Base-by-base conservation (phyloP, 2,888 invertebrate species). In the Empis stercorea region DNA sequence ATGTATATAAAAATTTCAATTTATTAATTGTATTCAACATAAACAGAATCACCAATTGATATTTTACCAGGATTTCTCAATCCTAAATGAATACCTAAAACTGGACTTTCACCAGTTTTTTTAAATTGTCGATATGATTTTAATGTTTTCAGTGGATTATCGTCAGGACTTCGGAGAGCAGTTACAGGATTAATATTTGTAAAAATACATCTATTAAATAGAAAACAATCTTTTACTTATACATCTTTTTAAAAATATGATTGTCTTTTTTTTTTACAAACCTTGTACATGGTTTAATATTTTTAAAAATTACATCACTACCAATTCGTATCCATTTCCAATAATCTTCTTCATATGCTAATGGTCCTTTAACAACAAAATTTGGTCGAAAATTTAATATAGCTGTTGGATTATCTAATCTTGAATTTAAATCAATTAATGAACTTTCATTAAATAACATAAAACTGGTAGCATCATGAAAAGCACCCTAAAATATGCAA, bases 261-360 rank as follows among this genome's bases (percentile, higher is more conserved):
- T 45, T 39, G n/a, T 13, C 10, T 14, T 23, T 2, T 34, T 17
- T 14, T 41, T 11, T 10, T 14, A 11, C 36, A 47, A 41, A 55
- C 57, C 57, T 53, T 30, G 75, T 73, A 58, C 83, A 83, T 0
- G 80, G 78, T 59, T 78, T 80, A 16, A 81, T 66, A 50, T 78
- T 73, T 59, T 78, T 74, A 57, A 84, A 79, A 43, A 79, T 57
- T 11, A 75, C 74, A 6, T 76, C 68, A 13, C 61, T 57, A 7
- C 83, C 82, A 43, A 84, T 79, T 62, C 75, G 78, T 6, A 83
- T 61, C 67, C 76, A 83, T 50, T 75, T 74, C 81, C 82, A 84
- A 11, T 65, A 61, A 55, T 84, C 83, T 63, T 84, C 81, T 6
- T 74, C 79, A 54, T 73, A 78, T 1, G 79, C 61, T 42, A 63